Conservation (phyloP, 2,113 vertebrate genomes). For the Onychorhynchus coronatus region DNA sequence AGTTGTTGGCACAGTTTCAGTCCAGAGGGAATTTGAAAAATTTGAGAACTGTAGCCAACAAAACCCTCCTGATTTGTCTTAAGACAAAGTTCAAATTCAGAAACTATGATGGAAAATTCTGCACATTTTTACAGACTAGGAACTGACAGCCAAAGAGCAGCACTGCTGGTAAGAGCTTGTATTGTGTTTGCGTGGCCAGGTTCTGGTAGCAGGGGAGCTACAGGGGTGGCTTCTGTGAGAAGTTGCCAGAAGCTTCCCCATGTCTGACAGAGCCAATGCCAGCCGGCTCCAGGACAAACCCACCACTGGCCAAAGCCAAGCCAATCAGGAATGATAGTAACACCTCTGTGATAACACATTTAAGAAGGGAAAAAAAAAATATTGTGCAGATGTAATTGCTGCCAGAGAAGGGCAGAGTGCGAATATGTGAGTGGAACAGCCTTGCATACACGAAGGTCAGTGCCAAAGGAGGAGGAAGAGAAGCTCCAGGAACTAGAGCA, state of each 20-base stretch:
- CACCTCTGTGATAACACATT: too few relatives aligned
- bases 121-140: neutral
- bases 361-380: too few relatives aligned
- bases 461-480: too few relatives aligned
- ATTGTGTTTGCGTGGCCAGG: neutral
- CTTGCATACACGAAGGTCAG: too few relatives aligned
- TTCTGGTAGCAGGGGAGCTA: neutral
- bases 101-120: neutral
- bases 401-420: too few relatives aligned
- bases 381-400: too few relatives aligned
- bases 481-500: too few relatives aligned
- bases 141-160: neutral
- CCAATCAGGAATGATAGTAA: too few relatives aligned
- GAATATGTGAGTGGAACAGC: too few relatives aligned
- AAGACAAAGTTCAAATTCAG: neutral
- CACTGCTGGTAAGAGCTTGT: neutral
- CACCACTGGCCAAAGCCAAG: too few relatives aligned
- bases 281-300: too few relatives aligned
- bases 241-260: neutral
- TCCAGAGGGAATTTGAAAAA: neutral
- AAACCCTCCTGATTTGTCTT: neutral
- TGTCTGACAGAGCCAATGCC: neutral
- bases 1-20: neutral
- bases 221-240: neutral
- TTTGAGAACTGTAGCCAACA: neutral